These are phyloP conservation scores for Leiothrix lutea DNA, from an alignment of 2,113 vertebrate genomes.

Conservation along the genomic window DNA sequence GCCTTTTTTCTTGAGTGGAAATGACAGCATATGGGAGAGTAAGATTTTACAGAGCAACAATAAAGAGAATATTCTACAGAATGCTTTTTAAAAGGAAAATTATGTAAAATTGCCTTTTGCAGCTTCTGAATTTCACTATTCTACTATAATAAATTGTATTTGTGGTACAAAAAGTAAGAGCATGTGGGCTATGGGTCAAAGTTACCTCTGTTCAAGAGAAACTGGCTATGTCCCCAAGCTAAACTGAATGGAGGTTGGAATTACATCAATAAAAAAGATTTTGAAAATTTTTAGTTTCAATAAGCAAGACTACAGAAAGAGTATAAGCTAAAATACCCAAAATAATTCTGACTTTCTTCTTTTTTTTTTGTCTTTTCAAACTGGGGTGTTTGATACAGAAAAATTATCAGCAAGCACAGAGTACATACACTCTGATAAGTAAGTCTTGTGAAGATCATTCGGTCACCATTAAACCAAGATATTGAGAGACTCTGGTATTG, in stretches of 20 bases:
- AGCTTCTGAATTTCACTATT: background rate
- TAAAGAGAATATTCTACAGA: background rate
- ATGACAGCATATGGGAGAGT: background rate
- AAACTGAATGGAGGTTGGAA: background rate
- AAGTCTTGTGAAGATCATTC: background rate
- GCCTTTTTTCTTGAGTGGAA: background rate
- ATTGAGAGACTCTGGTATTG: background rate
- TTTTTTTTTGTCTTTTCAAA: background rate
- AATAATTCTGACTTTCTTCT: background rate
- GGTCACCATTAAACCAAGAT: background rate
- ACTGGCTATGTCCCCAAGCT: background rate
- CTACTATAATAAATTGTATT: background rate
- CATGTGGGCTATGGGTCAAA: background rate
- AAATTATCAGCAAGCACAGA: background rate
- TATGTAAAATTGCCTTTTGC: background rate
- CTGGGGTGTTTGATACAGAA: background rate
- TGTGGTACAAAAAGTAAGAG: background rate
- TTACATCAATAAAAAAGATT: background rate
- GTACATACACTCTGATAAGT: background rate
- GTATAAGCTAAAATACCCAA: background rate
- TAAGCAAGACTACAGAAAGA: background rate
- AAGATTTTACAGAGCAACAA: background rate
- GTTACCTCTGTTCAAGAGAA: background rate
- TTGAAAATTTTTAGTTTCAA: background rate
- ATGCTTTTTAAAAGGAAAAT: background rate